phyloP scores from a whole-genome alignment of 2,113 vertebrate species.

The Tyrannus savana region DNA sequence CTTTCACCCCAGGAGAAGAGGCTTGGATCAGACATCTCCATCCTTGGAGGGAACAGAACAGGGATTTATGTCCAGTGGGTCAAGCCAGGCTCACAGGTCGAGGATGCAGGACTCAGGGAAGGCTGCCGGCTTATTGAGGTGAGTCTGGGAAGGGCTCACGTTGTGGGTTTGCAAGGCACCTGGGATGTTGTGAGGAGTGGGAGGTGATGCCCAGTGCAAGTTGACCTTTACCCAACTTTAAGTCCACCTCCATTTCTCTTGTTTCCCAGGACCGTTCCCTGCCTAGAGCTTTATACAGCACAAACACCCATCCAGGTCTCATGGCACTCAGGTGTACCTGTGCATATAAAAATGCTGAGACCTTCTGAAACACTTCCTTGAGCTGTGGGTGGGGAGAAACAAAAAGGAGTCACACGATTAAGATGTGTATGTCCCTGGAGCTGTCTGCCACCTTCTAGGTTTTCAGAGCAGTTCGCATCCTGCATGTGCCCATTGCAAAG shows the following conservation, averaged over 20 bases:
- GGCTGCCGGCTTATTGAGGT: conserved; percentile 86
- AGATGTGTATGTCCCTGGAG: not conserved
- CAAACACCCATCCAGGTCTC: not conserved
- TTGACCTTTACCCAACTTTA: not conserved
- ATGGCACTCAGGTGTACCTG: not conserved
- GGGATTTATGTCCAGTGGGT: conserved; percentile 86
- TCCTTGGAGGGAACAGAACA: conserved; percentile 83
- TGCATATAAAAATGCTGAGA: not conserved
- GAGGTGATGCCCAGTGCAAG: not conserved
- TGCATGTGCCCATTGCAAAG: not conserved
- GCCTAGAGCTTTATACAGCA: not conserved
- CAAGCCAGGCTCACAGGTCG: conserved; percentile 79
- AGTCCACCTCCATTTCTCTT: not conserved
- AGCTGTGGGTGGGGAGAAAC: not conserved
- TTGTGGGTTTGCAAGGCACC: not conserved
- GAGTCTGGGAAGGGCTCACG: not conserved
- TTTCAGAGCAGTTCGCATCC: not conserved
- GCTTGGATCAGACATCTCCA: conserved; percentile 76
- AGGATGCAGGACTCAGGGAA: conserved; percentile 79
- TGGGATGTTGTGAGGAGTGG: not conserved
- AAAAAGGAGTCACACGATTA: not conserved
- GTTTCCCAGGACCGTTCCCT: not conserved
- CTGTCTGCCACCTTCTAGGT: not conserved
- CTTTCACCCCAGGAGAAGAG: conserved; percentile 62
- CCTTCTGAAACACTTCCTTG: not conserved